These are phyloP conservation scores for human DNA, from an alignment of 2,113 vertebrate species.

Conservation along the genomic window DNA sequence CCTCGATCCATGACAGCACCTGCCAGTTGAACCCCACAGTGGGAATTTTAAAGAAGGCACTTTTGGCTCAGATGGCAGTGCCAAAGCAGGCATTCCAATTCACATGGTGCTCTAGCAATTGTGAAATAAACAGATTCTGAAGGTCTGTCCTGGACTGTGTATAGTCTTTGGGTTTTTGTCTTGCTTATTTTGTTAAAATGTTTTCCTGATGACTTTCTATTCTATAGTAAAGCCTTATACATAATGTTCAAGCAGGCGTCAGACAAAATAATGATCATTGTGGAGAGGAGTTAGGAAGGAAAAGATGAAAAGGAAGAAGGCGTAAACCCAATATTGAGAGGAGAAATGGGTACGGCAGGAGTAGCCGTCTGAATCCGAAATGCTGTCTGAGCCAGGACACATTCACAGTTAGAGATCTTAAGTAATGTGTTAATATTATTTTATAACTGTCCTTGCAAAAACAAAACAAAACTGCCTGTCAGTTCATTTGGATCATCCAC, in stretches of 20 bases:
- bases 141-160: neutral
- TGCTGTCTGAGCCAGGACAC: neutral
- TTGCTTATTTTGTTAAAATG: neutral
- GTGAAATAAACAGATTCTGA: neutral
- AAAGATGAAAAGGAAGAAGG: neutral
- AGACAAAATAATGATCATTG: neutral
- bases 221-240: neutral
- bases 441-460: conserved; percentile 47
- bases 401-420: neutral
- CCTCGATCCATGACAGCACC: neutral
- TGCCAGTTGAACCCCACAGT: neutral
- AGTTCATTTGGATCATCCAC: conserved; percentile 37
- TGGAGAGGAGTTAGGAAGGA: neutral
- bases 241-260: neutral
- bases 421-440: neutral
- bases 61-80: neutral
- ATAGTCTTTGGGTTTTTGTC: neutral
- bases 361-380: neutral
- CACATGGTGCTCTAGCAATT: too few species aligned
- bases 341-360: neutral
- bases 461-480: conserved; percentile 27
- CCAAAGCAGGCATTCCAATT: neutral
- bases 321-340: neutral
- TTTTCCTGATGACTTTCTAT: neutral
- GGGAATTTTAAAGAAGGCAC: neutral